Evolutionary conservation across 2,113 vertebrate genomes (phyloP), one percentile per base, ranked within the genome.

Genomic region (Leptobrachium ailaonicum): DNA sequence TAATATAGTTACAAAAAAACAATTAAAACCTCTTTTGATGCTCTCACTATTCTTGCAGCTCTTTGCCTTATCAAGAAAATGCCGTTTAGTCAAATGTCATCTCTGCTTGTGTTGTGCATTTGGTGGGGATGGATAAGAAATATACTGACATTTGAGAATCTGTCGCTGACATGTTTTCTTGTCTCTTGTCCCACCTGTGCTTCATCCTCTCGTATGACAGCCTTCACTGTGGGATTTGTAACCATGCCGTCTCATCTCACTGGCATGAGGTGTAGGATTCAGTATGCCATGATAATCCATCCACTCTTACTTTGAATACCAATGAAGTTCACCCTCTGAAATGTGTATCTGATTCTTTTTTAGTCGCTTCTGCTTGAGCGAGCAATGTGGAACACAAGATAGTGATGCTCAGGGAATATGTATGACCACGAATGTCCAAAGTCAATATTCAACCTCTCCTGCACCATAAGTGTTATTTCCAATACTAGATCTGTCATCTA

Each of bases 171-270:
- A 74, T 42, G 64, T 54, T 74, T 70, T 56, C 70, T 60, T 79
- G 44, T 53, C 60, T 72, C 13, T 41, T 60, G 41, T 74, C 68
- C 14, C n/a, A 68, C 63, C 58, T 80, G 71, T 20, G 68, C 68
- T 58, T 74, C 64, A 74, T 74, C 71, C 64, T 80, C 7, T 7
- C 3, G 20, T 69, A 53, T 69, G 40, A 73, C 71, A 80, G 72
- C 62, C 20, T 73, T 43, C 71, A 45, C 62, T 42, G 63, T 44
- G 63, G 71, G 71, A 73, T 74, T 80, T 47, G 63, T 74, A 67
- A 68, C 71, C 63, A 67, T 80, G 20, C 71, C 43, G 66, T 66
- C 73, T 80, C 47, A 58, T 79, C 14, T 72, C 69, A 32, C 20
- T 53, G 66, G 53, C 77, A 63, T 54, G 45, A 9, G 58, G n/a